Percentiles rank a stretch among this genome's conserved stretches.
Evolutionary conservation across 2,113 vertebrate species (phyloP).

Genomic region (Chauna torquata): DNA sequence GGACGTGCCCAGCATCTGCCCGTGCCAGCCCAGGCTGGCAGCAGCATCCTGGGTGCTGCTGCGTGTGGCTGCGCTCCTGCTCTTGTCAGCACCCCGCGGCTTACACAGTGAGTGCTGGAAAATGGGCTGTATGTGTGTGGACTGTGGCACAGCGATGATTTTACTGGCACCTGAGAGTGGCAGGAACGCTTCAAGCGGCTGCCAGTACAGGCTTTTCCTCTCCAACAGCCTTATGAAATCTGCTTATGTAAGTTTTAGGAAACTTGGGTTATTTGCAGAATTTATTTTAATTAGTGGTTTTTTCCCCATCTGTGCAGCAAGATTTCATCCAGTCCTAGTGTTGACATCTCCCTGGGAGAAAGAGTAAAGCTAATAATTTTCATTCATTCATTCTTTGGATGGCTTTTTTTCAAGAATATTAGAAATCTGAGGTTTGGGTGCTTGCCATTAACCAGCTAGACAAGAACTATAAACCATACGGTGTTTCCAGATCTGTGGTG

Average conservation of each 20-base stretch:
- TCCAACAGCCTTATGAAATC: neutral
- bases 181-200: neutral
- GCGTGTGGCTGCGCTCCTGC: neutral
- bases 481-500: neutral
- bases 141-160: neutral
- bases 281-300: neutral
- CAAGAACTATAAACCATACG: neutral
- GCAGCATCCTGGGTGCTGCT: no score
- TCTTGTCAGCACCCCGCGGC: accelerated
- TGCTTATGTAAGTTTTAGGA: neutral
- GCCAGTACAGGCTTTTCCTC: neutral
- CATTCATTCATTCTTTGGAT: neutral
- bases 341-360: neutral
- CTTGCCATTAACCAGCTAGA: neutral
- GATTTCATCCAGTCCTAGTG: neutral
- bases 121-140: accelerated
- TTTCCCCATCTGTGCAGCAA: neutral
- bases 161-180: neutral
- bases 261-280: neutral
- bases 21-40: no score
- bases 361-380: neutral
- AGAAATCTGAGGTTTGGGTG: neutral
- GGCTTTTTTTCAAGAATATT: neutral
- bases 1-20: neutral
- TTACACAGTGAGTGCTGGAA: accelerated